Conservation (phyloP, 2,888 invertebrate genomes). For the Acleris holmiana region DNA sequence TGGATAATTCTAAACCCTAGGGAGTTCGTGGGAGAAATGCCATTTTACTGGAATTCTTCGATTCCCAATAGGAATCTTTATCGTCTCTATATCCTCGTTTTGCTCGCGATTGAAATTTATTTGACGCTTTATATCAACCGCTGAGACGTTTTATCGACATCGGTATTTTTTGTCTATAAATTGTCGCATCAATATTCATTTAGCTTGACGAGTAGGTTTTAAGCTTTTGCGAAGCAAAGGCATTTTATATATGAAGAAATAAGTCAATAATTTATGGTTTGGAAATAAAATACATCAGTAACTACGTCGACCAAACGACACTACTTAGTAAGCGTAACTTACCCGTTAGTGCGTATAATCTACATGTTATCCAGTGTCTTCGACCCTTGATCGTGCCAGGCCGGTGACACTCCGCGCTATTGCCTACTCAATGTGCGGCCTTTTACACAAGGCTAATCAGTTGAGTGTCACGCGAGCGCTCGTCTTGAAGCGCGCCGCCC, state of each 20-base stretch:
- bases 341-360: too few species aligned
- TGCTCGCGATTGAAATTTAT: slow-evolving; percentile 13
- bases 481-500: too few species aligned
- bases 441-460: too few species aligned
- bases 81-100: slow-evolving; percentile 6
- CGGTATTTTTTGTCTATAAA: slow-evolving; percentile 18
- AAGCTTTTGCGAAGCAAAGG: neutral
- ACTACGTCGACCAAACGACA: too few species aligned
- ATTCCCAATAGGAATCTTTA: slow-evolving; percentile 3
- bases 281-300: too few species aligned
- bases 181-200: neutral
- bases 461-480: too few species aligned
- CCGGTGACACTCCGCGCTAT: too few species aligned
- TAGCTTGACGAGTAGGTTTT: neutral
- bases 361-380: too few species aligned
- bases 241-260: neutral
- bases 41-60: neutral
- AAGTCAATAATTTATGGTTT: neutral
- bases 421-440: too few species aligned
- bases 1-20: neutral
- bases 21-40: neutral
- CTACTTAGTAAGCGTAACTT: too few species aligned
- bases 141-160: slow-evolving; percentile 4
- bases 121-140: slow-evolving; percentile 7
- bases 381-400: too few species aligned